Percentiles rank a stretch among this genome's conserved stretches.
These are phyloP conservation scores for Sphaeramia orbicularis DNA, from an alignment of 2,797 vertebrate genomes.

Conservation along the genomic window DNA sequence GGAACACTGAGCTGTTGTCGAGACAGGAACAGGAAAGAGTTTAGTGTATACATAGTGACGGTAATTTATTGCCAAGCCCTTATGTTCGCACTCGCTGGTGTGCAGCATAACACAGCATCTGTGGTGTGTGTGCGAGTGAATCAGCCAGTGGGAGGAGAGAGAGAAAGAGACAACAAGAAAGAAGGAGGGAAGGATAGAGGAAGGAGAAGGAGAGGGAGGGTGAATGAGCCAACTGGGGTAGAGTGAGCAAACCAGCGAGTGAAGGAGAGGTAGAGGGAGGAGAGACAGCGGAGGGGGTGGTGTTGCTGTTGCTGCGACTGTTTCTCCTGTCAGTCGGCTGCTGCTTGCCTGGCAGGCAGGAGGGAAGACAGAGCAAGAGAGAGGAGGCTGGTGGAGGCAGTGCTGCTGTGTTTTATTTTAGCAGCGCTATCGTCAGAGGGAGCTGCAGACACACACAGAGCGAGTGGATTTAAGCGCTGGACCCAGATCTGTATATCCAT, in stretches of 20 bases:
- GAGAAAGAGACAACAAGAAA: slow-evolving; percentile 52
- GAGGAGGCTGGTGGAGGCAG: slow-evolving; percentile 37
- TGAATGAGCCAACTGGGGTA: slow-evolving; percentile 71
- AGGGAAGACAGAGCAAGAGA: slow-evolving; percentile 64
- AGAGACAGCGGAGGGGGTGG: slow-evolving; percentile 57
- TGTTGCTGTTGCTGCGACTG: slow-evolving; percentile 74
- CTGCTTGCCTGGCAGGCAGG: slow-evolving; percentile 77
- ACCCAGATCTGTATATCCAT: slow-evolving; percentile 60
- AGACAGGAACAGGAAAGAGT: slow-evolving; percentile 14
- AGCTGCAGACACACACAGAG: slow-evolving; percentile 36
- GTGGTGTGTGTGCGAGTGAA: slow-evolving; percentile 57
- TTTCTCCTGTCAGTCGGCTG: slow-evolving; percentile 88
- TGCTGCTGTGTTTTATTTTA: slow-evolving; percentile 53
- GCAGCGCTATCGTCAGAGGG: slow-evolving; percentile 43
- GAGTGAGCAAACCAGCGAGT: slow-evolving; percentile 70
- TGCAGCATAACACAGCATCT: slow-evolving; percentile 70
- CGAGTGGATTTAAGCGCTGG: slow-evolving; percentile 50
- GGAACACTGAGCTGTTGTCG: slow-evolving; percentile 18
- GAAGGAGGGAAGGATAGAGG: slow-evolving; percentile 57
- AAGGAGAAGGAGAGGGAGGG: slow-evolving; percentile 66
- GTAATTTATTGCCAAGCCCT: slow-evolving; percentile 64
- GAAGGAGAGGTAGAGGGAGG: slow-evolving; percentile 65
- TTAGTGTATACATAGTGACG: slow-evolving; percentile 46
- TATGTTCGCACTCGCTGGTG: slow-evolving; percentile 55
- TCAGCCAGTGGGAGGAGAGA: slow-evolving; percentile 71